Evolutionary conservation across 2,797 vertebrate genomes (phyloP).

Genomic region (Darevskia nairensis): DNA sequence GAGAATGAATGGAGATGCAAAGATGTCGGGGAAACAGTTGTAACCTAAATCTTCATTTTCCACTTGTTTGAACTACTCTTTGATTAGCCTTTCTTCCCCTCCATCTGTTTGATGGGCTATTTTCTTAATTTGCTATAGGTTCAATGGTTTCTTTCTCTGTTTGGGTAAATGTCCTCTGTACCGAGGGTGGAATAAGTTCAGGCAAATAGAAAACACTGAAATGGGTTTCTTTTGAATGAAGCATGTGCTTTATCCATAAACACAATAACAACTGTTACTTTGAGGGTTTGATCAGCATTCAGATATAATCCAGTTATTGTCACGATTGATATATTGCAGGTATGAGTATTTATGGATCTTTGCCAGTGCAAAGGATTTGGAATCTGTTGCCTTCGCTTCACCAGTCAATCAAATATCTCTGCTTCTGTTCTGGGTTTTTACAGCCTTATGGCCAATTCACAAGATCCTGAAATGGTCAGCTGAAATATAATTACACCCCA

Average conservation of each 20-base stretch:
- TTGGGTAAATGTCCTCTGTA: neutral
- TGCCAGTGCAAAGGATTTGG: neutral
- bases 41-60: conserved; percentile 28
- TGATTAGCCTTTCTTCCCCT: conserved; percentile 42
- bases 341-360: neutral
- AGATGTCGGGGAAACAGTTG: neutral
- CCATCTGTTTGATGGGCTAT: conserved; percentile 28
- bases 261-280: neutral
- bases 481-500: neutral
- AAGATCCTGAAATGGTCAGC: neutral
- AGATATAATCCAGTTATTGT: neutral
- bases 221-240: neutral
- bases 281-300: neutral
- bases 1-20: neutral
- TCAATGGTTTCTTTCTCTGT: neutral
- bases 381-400: too few species aligned
- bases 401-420: neutral
- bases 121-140: conserved; percentile 7
- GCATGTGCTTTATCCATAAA: neutral
- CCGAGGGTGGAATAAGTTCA: conserved; percentile 3
- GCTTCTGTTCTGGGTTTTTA: too few species aligned
- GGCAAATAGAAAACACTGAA: neutral
- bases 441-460: neutral
- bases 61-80: conserved; percentile 22
- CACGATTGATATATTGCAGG: neutral